These are phyloP conservation scores for Staurois parvus DNA, from an alignment of 2,797 vertebrate species.

Conservation along the genomic window DNA sequence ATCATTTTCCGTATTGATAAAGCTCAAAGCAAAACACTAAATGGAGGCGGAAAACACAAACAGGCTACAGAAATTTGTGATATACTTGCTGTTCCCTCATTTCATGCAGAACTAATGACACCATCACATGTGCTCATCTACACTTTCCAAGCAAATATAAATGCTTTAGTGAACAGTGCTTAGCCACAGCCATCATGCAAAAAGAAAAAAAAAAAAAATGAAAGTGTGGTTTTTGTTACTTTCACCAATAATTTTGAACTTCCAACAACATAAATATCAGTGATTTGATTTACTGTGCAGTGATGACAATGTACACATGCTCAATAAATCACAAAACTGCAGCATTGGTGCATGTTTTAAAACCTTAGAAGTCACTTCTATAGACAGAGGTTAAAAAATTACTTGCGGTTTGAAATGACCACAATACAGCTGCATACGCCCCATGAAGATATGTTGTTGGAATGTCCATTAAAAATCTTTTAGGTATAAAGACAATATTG, in stretches of 20 bases:
- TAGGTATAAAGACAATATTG: neutral
- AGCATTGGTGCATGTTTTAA: neutral
- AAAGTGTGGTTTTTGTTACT: neutral
- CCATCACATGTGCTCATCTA: slow-evolving; percentile 11
- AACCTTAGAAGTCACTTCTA: too few relatives aligned
- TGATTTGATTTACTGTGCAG: neutral
- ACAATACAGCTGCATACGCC: too few relatives aligned
- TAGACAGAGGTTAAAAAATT: too few relatives aligned
- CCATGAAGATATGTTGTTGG: slow-evolving; percentile 33
- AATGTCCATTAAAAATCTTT: slow-evolving; percentile 22
- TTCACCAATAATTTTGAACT: slow-evolving; percentile 10
- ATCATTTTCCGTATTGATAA: too few relatives aligned
- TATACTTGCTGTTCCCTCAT: neutral
- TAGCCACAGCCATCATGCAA: slow-evolving; percentile 13
- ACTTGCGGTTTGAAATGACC: too few relatives aligned
- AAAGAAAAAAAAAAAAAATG: neutral
- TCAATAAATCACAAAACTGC: neutral
- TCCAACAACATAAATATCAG: slow-evolving; percentile 38
- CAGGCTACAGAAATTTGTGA: neutral
- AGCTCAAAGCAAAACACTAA: neutral
- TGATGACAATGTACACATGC: neutral
- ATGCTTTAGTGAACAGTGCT: neutral
- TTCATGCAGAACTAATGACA: slow-evolving; percentile 15
- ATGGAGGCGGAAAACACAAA: neutral
- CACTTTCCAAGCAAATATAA: neutral